Conservation (phyloP, 2,888 invertebrate genomes). For the Urechis unicinctus region DNA sequence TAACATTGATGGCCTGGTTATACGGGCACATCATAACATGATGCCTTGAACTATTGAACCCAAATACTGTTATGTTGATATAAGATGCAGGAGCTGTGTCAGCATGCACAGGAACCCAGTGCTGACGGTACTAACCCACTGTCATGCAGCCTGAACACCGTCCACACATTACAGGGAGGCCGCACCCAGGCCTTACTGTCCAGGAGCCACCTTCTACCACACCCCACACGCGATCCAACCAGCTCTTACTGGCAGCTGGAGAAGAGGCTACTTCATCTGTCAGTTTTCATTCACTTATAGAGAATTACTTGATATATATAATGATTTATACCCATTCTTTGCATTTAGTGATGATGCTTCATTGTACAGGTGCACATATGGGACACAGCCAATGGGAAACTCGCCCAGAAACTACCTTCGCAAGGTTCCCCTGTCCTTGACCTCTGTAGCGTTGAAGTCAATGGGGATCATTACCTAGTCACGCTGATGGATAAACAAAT, state of each 20-base stretch:
- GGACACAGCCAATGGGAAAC: slow-evolving; percentile 32
- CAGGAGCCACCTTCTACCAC: slow-evolving; percentile 58
- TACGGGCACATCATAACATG: too few relatives aligned
- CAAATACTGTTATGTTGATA: too few relatives aligned
- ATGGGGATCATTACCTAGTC: slow-evolving; percentile 28
- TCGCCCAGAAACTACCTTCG: slow-evolving; percentile 28
- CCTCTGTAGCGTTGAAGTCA: slow-evolving; percentile 27
- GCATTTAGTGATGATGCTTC: not conserved
- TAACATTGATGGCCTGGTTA: too few relatives aligned
- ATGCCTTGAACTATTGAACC: too few relatives aligned
- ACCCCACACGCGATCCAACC: slow-evolving; percentile 54
- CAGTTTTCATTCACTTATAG: not conserved
- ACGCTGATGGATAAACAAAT: slow-evolving; percentile 35
- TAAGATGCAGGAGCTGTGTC: too few relatives aligned
- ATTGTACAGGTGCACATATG: slow-evolving; percentile 35
- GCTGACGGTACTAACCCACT: not conserved
- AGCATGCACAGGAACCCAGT: too few relatives aligned
- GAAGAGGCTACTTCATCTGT: slow-evolving; percentile 60
- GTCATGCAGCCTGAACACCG: slow-evolving; percentile 27
- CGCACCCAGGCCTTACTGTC: slow-evolving; percentile 64
- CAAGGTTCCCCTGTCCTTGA: slow-evolving; percentile 34
- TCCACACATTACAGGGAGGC: slow-evolving; percentile 60
- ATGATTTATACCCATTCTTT: not conserved
- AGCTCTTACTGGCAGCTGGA: slow-evolving; percentile 66
- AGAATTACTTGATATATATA: not conserved